Percentiles rank a stretch among this genome's conserved stretches.
Evolutionary conservation across 2,888 invertebrate species (phyloP).

Genomic region (Panopea generosa): DNA sequence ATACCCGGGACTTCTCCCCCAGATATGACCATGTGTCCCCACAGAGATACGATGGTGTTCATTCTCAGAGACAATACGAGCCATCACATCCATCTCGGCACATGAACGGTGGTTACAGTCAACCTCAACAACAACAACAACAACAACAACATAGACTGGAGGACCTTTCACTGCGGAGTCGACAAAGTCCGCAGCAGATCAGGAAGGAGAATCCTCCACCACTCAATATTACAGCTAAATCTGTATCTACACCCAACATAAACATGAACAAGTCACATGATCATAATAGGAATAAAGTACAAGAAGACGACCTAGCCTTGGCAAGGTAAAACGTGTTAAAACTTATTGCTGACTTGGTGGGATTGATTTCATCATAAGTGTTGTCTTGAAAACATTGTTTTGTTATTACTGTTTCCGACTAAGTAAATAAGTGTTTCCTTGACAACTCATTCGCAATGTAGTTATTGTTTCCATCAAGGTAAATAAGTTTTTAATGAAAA

Average conservation of each 20-base stretch:
- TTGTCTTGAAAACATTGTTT: too few species aligned
- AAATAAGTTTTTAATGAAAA: too few species aligned
- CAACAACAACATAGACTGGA: slow-evolving; percentile 26
- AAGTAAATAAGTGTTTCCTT: too few species aligned
- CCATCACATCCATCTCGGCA: slow-evolving; percentile 31
- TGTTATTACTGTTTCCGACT: too few species aligned
- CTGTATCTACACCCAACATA: slow-evolving; percentile 54
- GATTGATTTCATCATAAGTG: too few species aligned
- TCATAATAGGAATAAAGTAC: slow-evolving; percentile 52
- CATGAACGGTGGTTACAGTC: slow-evolving; percentile 56
- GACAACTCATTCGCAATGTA: too few species aligned
- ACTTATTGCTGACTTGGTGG: too few species aligned
- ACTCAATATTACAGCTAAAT: slow-evolving; percentile 59
- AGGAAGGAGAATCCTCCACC: slow-evolving; percentile 59
- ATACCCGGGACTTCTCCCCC: slow-evolving; percentile 42
- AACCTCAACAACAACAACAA: slow-evolving; percentile 15
- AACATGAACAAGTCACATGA: slow-evolving; percentile 36
- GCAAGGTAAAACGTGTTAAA: slow-evolving; percentile 77
- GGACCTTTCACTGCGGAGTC: slow-evolving; percentile 45
- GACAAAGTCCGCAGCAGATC: slow-evolving; percentile 67
- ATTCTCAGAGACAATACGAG: slow-evolving; percentile 61
- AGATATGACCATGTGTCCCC: slow-evolving; percentile 47
- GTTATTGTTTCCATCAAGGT: too few species aligned
- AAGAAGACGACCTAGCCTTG: slow-evolving; percentile 79
- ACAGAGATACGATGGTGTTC: slow-evolving; percentile 43